phyloP scores from a whole-genome alignment of 2,888 invertebrate genomes.

The Emmelina monodactyla region DNA sequence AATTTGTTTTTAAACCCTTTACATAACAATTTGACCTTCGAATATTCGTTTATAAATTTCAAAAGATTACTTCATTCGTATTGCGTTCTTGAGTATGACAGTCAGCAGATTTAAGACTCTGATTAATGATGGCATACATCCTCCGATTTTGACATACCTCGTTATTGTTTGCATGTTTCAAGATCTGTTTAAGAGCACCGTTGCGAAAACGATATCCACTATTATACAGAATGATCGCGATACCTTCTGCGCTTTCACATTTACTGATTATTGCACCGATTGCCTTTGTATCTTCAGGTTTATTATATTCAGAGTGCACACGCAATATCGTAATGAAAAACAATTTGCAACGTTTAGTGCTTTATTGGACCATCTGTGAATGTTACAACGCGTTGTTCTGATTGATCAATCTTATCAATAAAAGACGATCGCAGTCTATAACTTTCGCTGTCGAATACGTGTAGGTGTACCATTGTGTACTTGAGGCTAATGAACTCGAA shows the following conservation, averaged over 20 bases:
- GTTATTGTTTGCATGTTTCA: slow-evolving; percentile 24
- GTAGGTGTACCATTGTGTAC: not conserved
- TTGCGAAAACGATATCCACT: slow-evolving; percentile 26
- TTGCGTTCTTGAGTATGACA: slow-evolving; percentile 23
- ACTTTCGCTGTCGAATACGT: not conserved
- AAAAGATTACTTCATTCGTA: slow-evolving; percentile 17
- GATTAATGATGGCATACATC: slow-evolving; percentile 32
- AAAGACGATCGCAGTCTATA: not conserved
- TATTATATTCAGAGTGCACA: not conserved
- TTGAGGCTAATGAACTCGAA: not conserved
- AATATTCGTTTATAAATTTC: not conserved
- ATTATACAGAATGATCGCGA: not conserved
- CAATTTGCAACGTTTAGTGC: not conserved
- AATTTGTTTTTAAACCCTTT: slow-evolving; percentile 13
- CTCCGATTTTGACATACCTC: slow-evolving; percentile 26
- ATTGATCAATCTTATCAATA: not conserved
- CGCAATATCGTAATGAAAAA: not conserved
- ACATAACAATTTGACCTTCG: not conserved
- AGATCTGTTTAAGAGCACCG: slow-evolving; percentile 21
- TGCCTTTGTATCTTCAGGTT: not conserved
- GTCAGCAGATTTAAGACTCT: slow-evolving; percentile 25
- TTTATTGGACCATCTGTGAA: not conserved
- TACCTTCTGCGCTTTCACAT: not conserved
- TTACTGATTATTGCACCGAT: not conserved
- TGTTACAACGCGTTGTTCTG: not conserved